Evolutionary conservation across 2,113 vertebrate genomes (phyloP), one percentile per base, ranked within the genome.

Genomic region (Oreochromis niloticus): DNA sequence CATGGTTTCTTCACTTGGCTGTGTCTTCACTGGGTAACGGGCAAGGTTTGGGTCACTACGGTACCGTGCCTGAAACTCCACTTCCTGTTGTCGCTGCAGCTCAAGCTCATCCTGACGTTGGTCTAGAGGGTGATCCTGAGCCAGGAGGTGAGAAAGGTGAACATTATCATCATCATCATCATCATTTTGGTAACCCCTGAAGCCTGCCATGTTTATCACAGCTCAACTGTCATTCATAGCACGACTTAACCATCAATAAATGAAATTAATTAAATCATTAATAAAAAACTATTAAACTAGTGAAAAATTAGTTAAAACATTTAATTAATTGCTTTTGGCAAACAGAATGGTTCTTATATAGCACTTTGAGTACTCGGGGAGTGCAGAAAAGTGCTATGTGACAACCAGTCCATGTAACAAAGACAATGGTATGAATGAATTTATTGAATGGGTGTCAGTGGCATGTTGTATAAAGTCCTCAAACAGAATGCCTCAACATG

Each of bases 21-120:
- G 98, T 0, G 98, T 97, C 85, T 98, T 98, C 83, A 98, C 97
- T 1, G 98, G 98, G 41, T 99, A 98, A 68, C 98, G 97, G 13
- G 98, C 98, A 91, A 99, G 95, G 94, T 99, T 99, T 6, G 98
- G 98, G 94, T 99, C 98, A 83, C 98, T 99, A 87, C 97, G 97
- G 95, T 99, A 98, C 83, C 97, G 94, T 14, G 96, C 97, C 93
- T 98, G 98, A 93, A 97, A 98, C 66, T 99, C 98, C 90, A 98
- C 97, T 90, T 98, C 98, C 81, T 96, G 95, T 73, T 95, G 96
- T 68, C 96, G 96, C 83, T 96, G 97, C 10, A 96, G 94, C 87
- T 97, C 97, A 1, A 92, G 95, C 52, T 92, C 89, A 7, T 92
- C 89, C 17, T 95, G 88, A 85, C 96, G 94, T 27, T 75, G 86